These are phyloP conservation scores for Pocillopora grandis DNA, from an alignment of 92 coral and sea anemone species.

Conservation along the genomic window DNA sequence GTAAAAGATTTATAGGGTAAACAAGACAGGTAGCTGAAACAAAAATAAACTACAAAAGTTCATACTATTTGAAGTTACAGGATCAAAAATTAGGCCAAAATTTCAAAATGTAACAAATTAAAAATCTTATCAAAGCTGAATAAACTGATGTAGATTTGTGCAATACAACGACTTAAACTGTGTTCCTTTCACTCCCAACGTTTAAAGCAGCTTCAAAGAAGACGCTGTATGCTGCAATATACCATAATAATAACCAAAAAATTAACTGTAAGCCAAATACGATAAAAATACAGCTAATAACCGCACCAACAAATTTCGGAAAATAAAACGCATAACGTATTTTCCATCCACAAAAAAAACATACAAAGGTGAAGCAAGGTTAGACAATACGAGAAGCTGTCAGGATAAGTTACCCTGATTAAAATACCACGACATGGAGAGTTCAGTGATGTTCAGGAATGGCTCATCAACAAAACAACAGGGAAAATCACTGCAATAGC, in stretches of 20 bases:
- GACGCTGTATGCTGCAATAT: neutral
- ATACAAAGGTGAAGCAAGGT: neutral
- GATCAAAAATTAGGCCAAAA: neutral
- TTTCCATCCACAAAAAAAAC: neutral
- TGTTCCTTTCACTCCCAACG: constrained; percentile 4
- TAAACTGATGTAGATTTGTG: neutral
- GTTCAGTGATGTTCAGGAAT: constrained; percentile 42
- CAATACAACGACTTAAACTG: constrained; percentile 1
- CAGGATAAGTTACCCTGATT: constrained; percentile 17
- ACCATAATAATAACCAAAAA: constrained; percentile 28
- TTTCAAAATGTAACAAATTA: neutral
- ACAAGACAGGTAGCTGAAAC: neutral
- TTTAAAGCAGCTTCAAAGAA: neutral
- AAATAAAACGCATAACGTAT: neutral
- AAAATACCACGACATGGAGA: constrained; percentile 36
- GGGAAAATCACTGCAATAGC: constrained; percentile 36
- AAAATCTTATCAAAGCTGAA: too few species aligned
- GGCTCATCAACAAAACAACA: constrained; percentile 27
- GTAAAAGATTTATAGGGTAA: neutral
- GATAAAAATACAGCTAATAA: neutral
- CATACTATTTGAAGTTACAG: neutral
- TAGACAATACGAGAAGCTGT: neutral
- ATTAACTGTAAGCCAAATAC: neutral
- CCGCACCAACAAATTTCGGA: neutral
- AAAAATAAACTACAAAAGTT: neutral